Percentiles rank a stretch among this genome's conserved stretches.
Evolutionary conservation across 2,888 invertebrate species (phyloP).

Genomic region (Thymelicus sylvestris): DNA sequence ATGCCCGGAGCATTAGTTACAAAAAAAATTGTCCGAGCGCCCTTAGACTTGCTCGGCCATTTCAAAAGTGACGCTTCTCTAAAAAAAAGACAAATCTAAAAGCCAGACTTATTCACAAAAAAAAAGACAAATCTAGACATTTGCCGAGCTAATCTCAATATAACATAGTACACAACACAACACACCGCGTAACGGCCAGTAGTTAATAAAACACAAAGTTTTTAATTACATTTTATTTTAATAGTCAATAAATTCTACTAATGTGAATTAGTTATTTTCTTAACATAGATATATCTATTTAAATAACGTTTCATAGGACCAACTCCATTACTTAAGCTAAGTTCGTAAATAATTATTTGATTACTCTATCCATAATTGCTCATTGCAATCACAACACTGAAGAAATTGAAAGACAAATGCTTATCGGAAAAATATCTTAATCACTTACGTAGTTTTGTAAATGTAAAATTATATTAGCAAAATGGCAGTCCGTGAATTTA

Average conservation of each 20-base stretch:
- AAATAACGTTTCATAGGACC: conserved; percentile 53
- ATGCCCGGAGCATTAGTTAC: too few relatives aligned
- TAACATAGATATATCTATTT: conserved; percentile 44
- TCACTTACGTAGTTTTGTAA: neutral
- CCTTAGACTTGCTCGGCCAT: too few relatives aligned
- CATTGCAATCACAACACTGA: conserved; percentile 50
- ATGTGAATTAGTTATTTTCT: conserved; percentile 45
- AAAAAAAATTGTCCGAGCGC: too few relatives aligned
- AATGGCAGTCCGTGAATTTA: neutral
- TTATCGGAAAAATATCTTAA: neutral
- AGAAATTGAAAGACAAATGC: conserved; percentile 22
- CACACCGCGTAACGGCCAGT: neutral
- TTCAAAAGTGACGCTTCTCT: too few relatives aligned
- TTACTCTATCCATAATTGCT: conserved; percentile 49
- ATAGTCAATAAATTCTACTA: conserved; percentile 66
- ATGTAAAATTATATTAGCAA: neutral
- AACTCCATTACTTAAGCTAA: conserved; percentile 46
- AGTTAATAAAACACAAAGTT: conserved; percentile 14
- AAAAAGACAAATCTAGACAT: too few relatives aligned
- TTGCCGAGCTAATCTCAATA: too few relatives aligned
- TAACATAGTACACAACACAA: too few relatives aligned
- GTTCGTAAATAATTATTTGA: conserved; percentile 45
- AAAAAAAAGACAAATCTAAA: too few relatives aligned
- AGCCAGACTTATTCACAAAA: too few relatives aligned
- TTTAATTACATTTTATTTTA: conserved; percentile 50